Percentiles rank a stretch among this genome's conserved stretches.
Conservation (phyloP, 2,888 invertebrate species). For the Xylocampa areola region DNA sequence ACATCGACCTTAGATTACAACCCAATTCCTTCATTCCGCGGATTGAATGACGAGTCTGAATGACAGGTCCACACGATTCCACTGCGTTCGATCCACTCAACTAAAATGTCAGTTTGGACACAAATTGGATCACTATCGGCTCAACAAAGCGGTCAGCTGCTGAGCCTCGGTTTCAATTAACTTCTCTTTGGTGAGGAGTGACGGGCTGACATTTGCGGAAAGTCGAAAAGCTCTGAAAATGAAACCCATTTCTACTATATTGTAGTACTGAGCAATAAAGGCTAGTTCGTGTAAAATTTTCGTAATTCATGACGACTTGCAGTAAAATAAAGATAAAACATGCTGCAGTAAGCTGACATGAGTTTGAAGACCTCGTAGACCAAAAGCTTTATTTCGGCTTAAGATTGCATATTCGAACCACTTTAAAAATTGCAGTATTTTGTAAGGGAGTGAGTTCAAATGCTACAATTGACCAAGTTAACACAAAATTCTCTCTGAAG, state of each 20-base stretch:
- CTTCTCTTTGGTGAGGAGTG: conserved; percentile 19
- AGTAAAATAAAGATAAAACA: too few species aligned
- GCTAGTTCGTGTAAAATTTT: too few species aligned
- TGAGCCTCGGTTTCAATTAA: conserved; percentile 14
- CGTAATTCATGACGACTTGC: too few species aligned
- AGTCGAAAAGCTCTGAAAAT: background rate
- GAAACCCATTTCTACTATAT: background rate
- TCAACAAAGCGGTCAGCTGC: background rate
- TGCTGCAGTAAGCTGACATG: too few species aligned
- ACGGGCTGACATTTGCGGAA: conserved; percentile 4
- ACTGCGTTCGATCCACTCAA: conserved; percentile 9
- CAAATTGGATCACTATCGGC: conserved; percentile 5
- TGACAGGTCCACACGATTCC: conserved; percentile 25
- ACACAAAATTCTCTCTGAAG: too few species aligned
- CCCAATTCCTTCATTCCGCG: conserved; percentile 5
- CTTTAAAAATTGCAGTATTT: too few species aligned
- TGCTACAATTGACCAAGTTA: too few species aligned
- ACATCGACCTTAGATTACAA: conserved; percentile 10
- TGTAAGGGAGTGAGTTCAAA: too few species aligned
- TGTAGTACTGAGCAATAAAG: conserved; percentile 1
- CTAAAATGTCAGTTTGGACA: conserved; percentile 2
- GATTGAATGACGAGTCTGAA: conserved; percentile 27
- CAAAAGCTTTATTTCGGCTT: too few species aligned
- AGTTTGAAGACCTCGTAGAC: too few species aligned
- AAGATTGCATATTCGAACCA: too few species aligned